Evolutionary conservation across 2,797 vertebrate species (phyloP), one percentile per base, ranked within the genome.

Genomic region (Sardinella longiceps): DNA sequence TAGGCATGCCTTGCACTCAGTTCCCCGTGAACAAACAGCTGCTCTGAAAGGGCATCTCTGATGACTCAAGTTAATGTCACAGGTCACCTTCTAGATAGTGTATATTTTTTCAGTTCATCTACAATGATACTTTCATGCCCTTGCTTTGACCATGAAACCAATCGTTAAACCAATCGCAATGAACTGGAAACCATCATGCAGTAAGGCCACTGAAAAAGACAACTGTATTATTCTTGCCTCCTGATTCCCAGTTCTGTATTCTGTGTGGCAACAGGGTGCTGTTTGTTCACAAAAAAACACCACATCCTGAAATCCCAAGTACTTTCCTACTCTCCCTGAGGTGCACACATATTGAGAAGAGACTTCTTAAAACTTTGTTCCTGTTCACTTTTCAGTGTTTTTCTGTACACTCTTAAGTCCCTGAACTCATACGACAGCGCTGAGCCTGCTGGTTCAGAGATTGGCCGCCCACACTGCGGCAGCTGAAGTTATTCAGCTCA

Each of bases 401-500:
- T 48, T 70, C 5, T 23, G 5, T 18, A 43, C 37, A 25, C 14
- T 33, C 33, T 5, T 23, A 20, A 74, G 30, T 74, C 33, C 33
- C 15, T 33, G 37, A 74, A 74, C 66, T 74, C 66, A 39, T 33
- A 20, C 33, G 3, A 37, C 33, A 14, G 33, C 70, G 20, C 15
- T 1, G 70, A 77, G 37, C 15, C 20, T 43, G 33, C 70, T 23
- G 20, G 37, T 39, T 77, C 5, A 20, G 15, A 20, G 70, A 43
- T 20, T 23, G 33, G 70, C 6, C 33, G 15, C 70, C 33, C 70
- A 77, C 70, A 77, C 70, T 77, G 70, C 70, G 37, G 70, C 84
- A 88, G 85, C 66, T 80, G 81, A 89, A 89, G 86, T 86, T 89
- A 89, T 89, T 86, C 87, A 28, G 80, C 87, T 90, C 85, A 87